phyloP scores from a whole-genome alignment of 2,797 vertebrate genomes.

The Oophaga sylvatica region DNA sequence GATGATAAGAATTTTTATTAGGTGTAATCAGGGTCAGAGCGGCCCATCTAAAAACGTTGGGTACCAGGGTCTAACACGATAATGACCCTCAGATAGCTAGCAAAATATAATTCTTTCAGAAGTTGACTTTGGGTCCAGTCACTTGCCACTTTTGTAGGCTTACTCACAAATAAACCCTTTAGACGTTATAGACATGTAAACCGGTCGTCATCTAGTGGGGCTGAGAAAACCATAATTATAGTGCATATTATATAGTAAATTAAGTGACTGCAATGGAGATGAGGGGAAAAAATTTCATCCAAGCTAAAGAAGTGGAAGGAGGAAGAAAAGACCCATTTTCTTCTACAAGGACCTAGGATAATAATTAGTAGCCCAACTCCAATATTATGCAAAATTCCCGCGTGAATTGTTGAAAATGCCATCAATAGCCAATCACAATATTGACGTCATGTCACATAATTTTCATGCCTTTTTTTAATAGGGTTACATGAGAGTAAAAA shows the following conservation, averaged over 20 bases:
- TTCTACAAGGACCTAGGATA: background rate
- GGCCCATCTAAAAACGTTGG: background rate
- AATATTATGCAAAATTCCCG: background rate
- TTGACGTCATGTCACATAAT: background rate
- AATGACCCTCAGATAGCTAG: background rate
- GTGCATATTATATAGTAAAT: background rate
- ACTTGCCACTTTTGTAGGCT: background rate
- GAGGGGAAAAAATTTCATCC: background rate
- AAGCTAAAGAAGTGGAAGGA: background rate
- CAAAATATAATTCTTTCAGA: background rate
- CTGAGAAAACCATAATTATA: background rate
- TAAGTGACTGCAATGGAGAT: background rate
- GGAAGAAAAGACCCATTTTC: background rate
- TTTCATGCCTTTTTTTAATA: background rate
- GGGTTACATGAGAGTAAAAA: background rate
- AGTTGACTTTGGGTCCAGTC: background rate
- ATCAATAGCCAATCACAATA: background rate
- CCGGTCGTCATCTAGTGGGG: too few relatives aligned
- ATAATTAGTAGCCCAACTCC: background rate
- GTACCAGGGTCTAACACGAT: background rate
- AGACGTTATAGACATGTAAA: background rate
- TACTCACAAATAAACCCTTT: background rate
- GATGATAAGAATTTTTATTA: background rate
- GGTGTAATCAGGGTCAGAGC: background rate
- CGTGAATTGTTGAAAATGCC: background rate